Conservation (phyloP, 2,888 invertebrate genomes). For the Romanomermis culicivorax region DNA sequence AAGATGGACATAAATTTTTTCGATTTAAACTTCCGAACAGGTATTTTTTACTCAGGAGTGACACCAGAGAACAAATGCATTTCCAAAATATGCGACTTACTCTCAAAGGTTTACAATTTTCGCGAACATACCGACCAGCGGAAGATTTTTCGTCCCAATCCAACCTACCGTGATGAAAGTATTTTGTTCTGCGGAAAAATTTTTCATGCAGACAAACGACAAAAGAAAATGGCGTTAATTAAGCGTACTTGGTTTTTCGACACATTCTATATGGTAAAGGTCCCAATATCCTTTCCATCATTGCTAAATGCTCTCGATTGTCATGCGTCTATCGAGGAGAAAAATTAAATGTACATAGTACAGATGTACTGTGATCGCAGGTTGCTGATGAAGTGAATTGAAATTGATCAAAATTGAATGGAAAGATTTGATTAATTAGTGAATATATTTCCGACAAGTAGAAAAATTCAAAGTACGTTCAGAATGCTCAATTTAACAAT, state of each 20-base stretch:
- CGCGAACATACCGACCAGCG: slow-evolving; percentile 86
- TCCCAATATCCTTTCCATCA: slow-evolving; percentile 98
- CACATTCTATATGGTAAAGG: slow-evolving; percentile 66
- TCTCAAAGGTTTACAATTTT: slow-evolving; percentile 84
- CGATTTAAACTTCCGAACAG: too few relatives aligned
- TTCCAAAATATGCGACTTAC: slow-evolving; percentile 38
- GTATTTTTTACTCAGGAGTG: too few relatives aligned
- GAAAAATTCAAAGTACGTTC: too few relatives aligned
- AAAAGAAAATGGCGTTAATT: background rate
- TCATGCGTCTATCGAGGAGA: slow-evolving; percentile 60
- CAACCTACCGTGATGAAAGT: slow-evolving; percentile 87
- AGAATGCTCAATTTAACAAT: too few relatives aligned
- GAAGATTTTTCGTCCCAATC: slow-evolving; percentile 95
- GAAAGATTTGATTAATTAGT: too few relatives aligned
- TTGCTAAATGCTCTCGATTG: slow-evolving; percentile 94
- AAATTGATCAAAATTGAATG: too few relatives aligned
- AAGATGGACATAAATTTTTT: too few relatives aligned
- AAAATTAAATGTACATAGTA: background rate
- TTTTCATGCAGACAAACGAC: background rate
- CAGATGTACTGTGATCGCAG: too few relatives aligned
- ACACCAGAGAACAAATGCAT: too few relatives aligned
- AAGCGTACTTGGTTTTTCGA: slow-evolving; percentile 40
- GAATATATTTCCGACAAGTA: too few relatives aligned
- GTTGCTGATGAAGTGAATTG: too few relatives aligned
- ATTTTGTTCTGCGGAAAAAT: slow-evolving; percentile 54